Evolutionary conservation across 92 coral and sea anemone genomes (phyloP).

Genomic region (Siderastrea radians): DNA sequence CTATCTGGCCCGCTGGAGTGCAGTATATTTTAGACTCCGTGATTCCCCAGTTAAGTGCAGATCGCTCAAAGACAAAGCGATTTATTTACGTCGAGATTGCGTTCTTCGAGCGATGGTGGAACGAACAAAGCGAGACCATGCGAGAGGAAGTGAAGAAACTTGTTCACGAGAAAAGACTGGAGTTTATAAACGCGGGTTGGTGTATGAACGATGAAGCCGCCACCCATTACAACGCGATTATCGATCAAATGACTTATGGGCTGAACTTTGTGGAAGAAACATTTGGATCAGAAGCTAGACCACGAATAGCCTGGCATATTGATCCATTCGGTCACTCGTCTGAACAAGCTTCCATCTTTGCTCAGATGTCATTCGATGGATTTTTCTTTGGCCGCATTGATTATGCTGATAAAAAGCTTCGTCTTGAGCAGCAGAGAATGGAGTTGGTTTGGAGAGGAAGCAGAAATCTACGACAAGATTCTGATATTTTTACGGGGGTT

Average conservation of each 20-base stretch:
- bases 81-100: conserved; percentile 87
- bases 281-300: conserved; percentile 83
- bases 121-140: conserved; percentile 60
- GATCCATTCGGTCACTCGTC: conserved; percentile 92
- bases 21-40: conserved; percentile 76
- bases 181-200: conserved; percentile 93
- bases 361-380: conserved; percentile 89
- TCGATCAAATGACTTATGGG: conserved; percentile 89
- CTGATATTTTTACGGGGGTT: conserved; percentile 92
- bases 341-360: conserved; percentile 84
- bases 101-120: conserved; percentile 88
- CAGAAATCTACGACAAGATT: conserved; percentile 74
- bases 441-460: conserved; percentile 85
- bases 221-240: conserved; percentile 88
- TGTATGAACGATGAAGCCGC: conserved; percentile 88
- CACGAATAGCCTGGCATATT: conserved; percentile 86
- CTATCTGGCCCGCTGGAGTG: conserved; percentile 72
- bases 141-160: conserved; percentile 69
- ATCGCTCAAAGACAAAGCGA: conserved; percentile 42
- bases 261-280: conserved; percentile 78
- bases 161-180: conserved; percentile 59
- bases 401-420: conserved; percentile 60
- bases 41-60: conserved; percentile 58
- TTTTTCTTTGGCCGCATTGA: conserved; percentile 83
- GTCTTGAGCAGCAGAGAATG: conserved; percentile 66